phyloP scores from a whole-genome alignment of 2,113 vertebrate genomes.

The Arizona elegans region DNA sequence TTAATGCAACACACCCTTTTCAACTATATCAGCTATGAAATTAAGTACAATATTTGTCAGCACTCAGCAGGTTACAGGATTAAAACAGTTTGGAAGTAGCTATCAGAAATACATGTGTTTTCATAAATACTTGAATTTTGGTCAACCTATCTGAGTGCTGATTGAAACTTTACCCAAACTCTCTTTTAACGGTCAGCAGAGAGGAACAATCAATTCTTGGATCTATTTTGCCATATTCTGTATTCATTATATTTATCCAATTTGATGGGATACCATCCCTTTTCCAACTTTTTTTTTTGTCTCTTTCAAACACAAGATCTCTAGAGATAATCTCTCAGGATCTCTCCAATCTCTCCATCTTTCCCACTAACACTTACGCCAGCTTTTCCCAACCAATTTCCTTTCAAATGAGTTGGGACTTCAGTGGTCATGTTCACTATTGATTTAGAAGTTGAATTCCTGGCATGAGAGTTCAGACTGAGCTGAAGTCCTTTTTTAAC shows the following conservation, averaged over 20 bases:
- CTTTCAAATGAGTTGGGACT: background rate
- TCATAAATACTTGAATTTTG: background rate
- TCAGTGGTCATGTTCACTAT: background rate
- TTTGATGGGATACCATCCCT: background rate
- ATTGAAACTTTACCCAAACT: background rate
- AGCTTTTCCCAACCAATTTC: background rate
- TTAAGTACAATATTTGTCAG: background rate
- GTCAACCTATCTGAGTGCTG: background rate
- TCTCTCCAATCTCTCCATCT: background rate
- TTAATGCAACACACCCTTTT: conserved; percentile 15
- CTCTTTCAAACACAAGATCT: background rate
- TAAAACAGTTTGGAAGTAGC: background rate
- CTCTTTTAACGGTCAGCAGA: background rate
- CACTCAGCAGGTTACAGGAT: background rate
- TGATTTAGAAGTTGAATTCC: background rate
- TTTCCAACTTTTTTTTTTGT: background rate
- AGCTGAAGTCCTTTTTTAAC: background rate
- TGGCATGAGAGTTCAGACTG: background rate
- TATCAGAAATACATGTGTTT: background rate
- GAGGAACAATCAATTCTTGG: background rate
- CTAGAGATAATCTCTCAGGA: background rate
- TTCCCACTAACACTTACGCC: background rate
- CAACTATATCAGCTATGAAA: background rate
- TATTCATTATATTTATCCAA: background rate
- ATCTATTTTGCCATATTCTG: background rate